These are phyloP conservation scores for Aegotheles bennettii DNA, from an alignment of 2,113 vertebrate species.

Conservation along the genomic window DNA sequence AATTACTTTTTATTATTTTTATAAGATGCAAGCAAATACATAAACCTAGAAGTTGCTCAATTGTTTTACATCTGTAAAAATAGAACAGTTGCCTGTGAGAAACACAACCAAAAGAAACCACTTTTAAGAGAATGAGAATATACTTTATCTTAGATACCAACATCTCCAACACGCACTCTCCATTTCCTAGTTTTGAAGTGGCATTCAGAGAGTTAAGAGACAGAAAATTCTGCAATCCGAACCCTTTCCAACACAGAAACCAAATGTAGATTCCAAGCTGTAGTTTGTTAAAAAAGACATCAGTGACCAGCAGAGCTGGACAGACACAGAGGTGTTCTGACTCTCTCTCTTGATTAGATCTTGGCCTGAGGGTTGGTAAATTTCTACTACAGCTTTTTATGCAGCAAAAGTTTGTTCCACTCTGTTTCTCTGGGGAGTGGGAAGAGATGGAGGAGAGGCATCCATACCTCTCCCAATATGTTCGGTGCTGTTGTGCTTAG, in stretches of 20 bases:
- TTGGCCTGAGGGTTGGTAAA: slow-evolving; percentile 22
- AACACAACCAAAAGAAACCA: neutral
- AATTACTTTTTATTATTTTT: neutral
- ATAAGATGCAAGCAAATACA: neutral
- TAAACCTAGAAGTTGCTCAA: neutral
- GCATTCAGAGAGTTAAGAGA: neutral
- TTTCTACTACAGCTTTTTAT: slow-evolving; percentile 27
- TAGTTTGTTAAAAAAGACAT: neutral
- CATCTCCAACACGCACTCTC: neutral
- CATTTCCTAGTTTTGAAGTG: neutral
- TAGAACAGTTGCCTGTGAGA: neutral
- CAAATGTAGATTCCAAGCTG: neutral
- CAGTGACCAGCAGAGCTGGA: neutral
- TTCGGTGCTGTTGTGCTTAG: slow-evolving; percentile 50
- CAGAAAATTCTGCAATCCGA: neutral
- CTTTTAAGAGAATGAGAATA: neutral
- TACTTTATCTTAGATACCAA: neutral
- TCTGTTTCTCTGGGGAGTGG: slow-evolving; percentile 36
- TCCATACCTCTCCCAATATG: slow-evolving; percentile 68
- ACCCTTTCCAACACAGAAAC: neutral
- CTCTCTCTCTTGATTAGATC: neutral
- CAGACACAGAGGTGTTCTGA: neutral
- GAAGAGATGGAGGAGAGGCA: neutral
- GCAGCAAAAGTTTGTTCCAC: slow-evolving; percentile 49
- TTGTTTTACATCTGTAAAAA: neutral